Percentiles rank a stretch among this genome's conserved stretches.
Conservation (phyloP, 2,113 vertebrate species). For the Zosterops lateralis region DNA sequence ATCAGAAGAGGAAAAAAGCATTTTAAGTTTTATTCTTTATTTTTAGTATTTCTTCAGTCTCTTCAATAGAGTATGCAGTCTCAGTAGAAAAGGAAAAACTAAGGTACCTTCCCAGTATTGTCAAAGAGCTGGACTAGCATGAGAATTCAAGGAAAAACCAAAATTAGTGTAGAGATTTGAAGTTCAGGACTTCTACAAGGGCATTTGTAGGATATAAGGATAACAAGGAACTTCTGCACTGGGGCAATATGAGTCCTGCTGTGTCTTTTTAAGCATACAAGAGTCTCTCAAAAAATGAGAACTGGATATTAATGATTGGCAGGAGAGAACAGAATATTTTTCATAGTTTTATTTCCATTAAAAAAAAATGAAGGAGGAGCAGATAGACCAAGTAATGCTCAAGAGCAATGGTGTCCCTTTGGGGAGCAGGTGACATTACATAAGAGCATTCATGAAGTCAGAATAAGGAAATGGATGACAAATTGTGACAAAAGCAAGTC, state of each 20-base stretch:
- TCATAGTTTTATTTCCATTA: neutral
- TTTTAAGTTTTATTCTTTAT: neutral
- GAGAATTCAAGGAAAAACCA: neutral
- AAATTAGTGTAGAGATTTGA: neutral
- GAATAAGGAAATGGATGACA: neutral
- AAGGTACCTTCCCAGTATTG: neutral
- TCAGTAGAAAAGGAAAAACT: neutral
- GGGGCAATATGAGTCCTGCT: neutral
- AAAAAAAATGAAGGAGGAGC: neutral
- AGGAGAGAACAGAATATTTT: neutral
- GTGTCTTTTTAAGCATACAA: neutral
- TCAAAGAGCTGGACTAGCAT: neutral
- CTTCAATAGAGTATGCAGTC: neutral
- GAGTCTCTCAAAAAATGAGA: neutral
- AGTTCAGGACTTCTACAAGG: neutral
- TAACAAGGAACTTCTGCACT: neutral
- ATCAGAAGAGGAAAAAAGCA: neutral
- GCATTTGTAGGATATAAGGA: neutral
- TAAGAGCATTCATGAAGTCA: neutral
- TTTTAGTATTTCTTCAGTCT: neutral
- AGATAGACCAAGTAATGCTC: neutral
- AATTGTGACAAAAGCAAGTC: neutral
- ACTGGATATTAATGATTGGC: neutral
- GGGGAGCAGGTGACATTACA: neutral
- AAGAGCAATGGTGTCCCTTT: neutral